Base-by-base conservation (phyloP, 2,797 vertebrate species). In the Peromyscus attwateri region DNA sequence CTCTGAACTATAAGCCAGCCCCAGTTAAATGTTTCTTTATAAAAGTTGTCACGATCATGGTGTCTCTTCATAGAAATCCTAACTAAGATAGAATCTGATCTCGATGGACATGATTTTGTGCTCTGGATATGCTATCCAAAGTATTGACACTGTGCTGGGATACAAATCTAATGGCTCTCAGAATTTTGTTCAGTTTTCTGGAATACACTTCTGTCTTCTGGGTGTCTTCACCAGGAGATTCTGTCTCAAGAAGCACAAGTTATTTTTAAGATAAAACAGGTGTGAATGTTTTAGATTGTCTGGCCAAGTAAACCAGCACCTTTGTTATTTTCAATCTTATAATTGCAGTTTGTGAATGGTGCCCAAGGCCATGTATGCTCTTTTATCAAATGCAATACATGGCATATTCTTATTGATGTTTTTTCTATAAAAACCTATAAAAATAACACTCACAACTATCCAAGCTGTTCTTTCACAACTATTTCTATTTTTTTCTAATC, bases 401-500 rank as follows among this genome's bases (percentile, higher is more conserved):
- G 21, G 8, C 55, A 94, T 37, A 92, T 73, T 91, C 81, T 87
- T 77, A 91, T 25, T 87, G 64, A 91, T 91, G 40, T 49, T 84
- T 82, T 37, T 95, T 5, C 81, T 94, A 82, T 73, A 96, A 91
- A 96, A 96, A 94, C 89, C 11, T 88, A 76, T 71, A 87, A 94
- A 95, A 84, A 89, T 89, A 93, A 85, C 82, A 87, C 91, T 91
- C 17, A 55, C 3, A 87, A 73, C 6, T 55, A 93, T n/a, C 43
- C 60, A 92, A 87, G 27, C 4, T 92, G 23, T 89, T 93, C 68
- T 88, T 92, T 81, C 52, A 81, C 12, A 52, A 11, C 37, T 79
- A 13, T 91, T 95, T 82, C 66, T 93, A 9, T 71, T 89, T 93
- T 77, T 57, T 90, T 25, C 29, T 77, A 92, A 57, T 21, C 37